Percentiles rank a stretch among this genome's conserved stretches.
These are phyloP conservation scores for Latrodectus hesperus DNA, from an alignment of 2,888 invertebrate species.

Conservation along the genomic window DNA sequence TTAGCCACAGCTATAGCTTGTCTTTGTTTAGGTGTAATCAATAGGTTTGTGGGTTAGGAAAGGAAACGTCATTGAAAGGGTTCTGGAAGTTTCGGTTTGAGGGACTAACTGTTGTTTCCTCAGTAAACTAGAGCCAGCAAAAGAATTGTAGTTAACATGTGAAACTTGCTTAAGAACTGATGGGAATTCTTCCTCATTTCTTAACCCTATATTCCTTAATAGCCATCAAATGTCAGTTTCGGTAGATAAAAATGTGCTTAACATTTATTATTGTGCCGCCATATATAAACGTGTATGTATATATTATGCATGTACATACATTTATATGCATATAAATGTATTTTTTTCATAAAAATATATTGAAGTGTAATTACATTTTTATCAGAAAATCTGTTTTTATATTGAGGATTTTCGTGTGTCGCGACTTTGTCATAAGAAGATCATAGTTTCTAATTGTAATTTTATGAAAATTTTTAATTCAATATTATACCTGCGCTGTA, in stretches of 20 bases:
- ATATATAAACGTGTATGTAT: too few species aligned
- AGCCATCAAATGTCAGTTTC: conserved; percentile 4
- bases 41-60: conserved; percentile 60
- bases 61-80: conserved; percentile 61
- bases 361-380: too few species aligned
- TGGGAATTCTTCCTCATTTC: conserved; percentile 27
- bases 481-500: too few species aligned
- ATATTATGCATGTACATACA: too few species aligned
- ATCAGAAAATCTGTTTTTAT: too few species aligned
- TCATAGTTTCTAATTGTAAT: too few species aligned
- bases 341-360: too few species aligned
- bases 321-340: too few species aligned
- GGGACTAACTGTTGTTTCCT: conserved; percentile 66
- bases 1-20: conserved; percentile 62
- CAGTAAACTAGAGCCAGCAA: conserved; percentile 52
- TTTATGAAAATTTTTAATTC: too few species aligned
- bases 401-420: too few species aligned
- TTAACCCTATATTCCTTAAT: conserved; percentile 21
- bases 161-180: conserved; percentile 36
- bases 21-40: conserved; percentile 66
- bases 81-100: conserved; percentile 48
- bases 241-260: background rate
- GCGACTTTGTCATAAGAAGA: too few species aligned
- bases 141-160: conserved; percentile 62
- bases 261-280: too few species aligned